Base-by-base conservation (phyloP, 2,113 vertebrate species). In the Gopherus evgoodei region DNA sequence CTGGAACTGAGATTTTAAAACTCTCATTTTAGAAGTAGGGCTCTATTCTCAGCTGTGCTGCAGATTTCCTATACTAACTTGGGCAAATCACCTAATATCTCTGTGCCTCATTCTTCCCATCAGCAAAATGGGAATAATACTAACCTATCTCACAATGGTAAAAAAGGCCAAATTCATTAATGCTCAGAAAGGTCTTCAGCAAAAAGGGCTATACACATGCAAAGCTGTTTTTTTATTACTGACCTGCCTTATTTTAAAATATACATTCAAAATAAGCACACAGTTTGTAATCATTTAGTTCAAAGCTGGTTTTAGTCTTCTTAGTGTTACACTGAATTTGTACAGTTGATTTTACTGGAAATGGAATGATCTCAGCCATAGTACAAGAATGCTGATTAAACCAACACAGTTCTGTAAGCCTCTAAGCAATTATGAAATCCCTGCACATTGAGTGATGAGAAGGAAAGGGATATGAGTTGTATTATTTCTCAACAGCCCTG, bases 111-210 rank as follows among this genome's bases (percentile, higher is more conserved):
- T 0, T 27, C 31, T 87, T 72, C 44, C 47, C 59, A 50, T 3
- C 65, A 35, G 83, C 52, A 79, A 65, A 27, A 50, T 25, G 5
- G 2, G 53, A 83, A 24, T 52, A 11, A 12, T 38, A 72, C 65
- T 38, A 72, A 22, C 13, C 54, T 47, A 4, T 13, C 12, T 2
- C 1, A 0, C n/a, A 59, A 69, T 0, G 8, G 11, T 5, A n/a
- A 12, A 14, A 5, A 0, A 44, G 8, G 3, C 1, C 17, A 53
- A 90, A 88, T 24, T 50, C 4, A 56, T 84, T 72, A 72, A 69
- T 69, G 35, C 62, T 69, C 19, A 17, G n/a, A 65, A 65, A 69
- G 35, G 17, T 72, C 19, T 72, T 72, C n/a, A 72, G n/a, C 35
- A 72, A 72, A 72, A 72, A 72, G 35, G 16, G 16, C 35, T 69